Evolutionary conservation across 92 coral and sea anemone species (phyloP), one percentile per base, ranked within the genome.

Genomic region (Epizoanthus rinbou): DNA sequence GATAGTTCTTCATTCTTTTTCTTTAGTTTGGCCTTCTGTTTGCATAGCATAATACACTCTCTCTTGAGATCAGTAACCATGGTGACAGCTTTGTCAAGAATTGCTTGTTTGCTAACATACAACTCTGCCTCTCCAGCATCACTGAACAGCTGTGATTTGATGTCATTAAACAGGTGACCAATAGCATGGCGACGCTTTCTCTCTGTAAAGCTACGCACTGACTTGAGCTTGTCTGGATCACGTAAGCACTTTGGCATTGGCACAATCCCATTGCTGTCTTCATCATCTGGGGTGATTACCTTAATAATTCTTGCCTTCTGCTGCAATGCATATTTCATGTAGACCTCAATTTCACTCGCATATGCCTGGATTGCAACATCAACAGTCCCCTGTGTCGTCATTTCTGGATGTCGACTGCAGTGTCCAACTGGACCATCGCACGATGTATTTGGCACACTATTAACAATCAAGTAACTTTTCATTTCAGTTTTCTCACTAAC

Each of bases 181-280:
- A 93, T 24, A 58, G 83, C 87, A 80, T 90, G 94, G 23, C 97
- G 94, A 6, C 97, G 94, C 25, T 85, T 93, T 58, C 97, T 87
- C 72, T 93, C 97, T 6, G 97, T 93, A 68, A 91, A 91, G 83
- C 97, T 90, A 56, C 97, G 89, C 9, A 89, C 86, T 17, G 97
- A 91, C 75, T 93, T 93, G 67, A 88, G 84, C 37, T 73, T 75
- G 31, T 88, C 87, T 31, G 85, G 92, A 39, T 88, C 87, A 7
- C 86, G 91, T 43, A 80, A 75, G 68, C 58, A 80, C 74, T 86
- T 93, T 47, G 85, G 91, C 23, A 66, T 16, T 50, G 43, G 59
- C 63, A 76, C 57, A 63, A 72, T 15, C 33, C 65, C 80, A 25
- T 15, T 31, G 39, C 59, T 17, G 45, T 82, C 87, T 19, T 81